Evolutionary conservation across 2,113 vertebrate species (phyloP), one percentile per base, ranked within the genome.

Genomic region (Rattus rattus): DNA sequence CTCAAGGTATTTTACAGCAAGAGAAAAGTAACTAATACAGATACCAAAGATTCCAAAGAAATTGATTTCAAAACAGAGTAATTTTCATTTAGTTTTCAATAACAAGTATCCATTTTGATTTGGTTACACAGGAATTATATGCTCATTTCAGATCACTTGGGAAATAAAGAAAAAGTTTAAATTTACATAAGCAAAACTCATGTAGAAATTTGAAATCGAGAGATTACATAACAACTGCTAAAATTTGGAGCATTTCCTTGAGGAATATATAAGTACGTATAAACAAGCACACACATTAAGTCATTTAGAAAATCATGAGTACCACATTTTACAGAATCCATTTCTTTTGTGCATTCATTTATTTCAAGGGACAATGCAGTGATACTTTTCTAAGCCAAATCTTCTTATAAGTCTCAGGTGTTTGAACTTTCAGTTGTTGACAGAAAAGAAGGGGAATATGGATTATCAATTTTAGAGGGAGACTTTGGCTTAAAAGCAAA

Each of bases 261-360:
- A 36, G 30, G 67, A 81, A 76, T 47, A 88, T 93, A 73, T 94
- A 56, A 72, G 30, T 47, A 56, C 67, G 36, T n/a, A 81, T 59
- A 56, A 7, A 79, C 10, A 77, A 49, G 52, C 47, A 52, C 33
- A 81, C 39, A 79, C 49, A 67, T 59, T 67, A 80, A 75, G 30
- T 75, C 20, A 72, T 77, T 86, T 88, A 90, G 59, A 59, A 87
- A 75, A 33, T 61, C 22, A 52, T 92, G 59, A 77, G 43, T 90
- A 28, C 11, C 17, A 28, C 17, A 47, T 92, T 30, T n/a, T 33
- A 28, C 20, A 88, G 28, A 67, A 56, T 87, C 28, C 10, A 0
- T 92, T 90, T 94, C 69, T 76, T n/a, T 76, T 47, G 33, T 95
- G 81, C 7, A 92, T 88, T 70, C 52, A 72, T 81, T 93, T 75